Evolutionary conservation across 2,797 vertebrate species (phyloP).

Genomic region (Typhlichthys subterraneus): DNA sequence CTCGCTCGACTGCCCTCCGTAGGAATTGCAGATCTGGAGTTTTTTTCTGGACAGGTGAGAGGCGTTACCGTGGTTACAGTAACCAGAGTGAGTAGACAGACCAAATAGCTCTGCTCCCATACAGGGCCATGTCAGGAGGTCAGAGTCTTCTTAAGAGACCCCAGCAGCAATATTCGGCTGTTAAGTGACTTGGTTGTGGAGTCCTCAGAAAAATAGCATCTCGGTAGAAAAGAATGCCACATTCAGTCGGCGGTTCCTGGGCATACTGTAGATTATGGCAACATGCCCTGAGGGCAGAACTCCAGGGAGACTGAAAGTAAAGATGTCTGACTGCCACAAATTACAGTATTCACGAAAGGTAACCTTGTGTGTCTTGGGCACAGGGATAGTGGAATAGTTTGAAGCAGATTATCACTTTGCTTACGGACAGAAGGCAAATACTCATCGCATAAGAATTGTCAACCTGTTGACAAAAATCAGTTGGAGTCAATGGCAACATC

Average conservation of each 20-base stretch:
- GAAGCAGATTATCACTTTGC: background rate
- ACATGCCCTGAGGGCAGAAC: too few relatives aligned
- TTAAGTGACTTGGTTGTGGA: too few relatives aligned
- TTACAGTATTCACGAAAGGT: conserved; percentile 8
- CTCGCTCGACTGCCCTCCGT: too few relatives aligned
- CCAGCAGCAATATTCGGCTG: conserved; percentile 26
- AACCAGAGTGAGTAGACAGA: conserved; percentile 4
- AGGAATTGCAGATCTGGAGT: background rate
- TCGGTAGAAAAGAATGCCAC: conserved; percentile 2
- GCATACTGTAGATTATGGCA: too few relatives aligned
- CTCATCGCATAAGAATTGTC: background rate
- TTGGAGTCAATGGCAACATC: background rate
- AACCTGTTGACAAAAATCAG: background rate
- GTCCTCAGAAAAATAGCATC: conserved; percentile 13
- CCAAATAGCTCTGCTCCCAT: conserved; percentile 11
- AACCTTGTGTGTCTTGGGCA: conserved; percentile 12
- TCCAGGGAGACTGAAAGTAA: too few relatives aligned
- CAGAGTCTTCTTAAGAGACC: conserved; percentile 25
- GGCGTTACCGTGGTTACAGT: background rate
- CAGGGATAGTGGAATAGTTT: conserved; percentile 7
- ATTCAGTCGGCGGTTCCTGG: too few relatives aligned
- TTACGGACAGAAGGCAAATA: background rate
- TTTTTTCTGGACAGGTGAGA: conserved; percentile 15
- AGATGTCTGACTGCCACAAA: background rate
- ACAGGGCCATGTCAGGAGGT: conserved; percentile 37